phyloP scores from a whole-genome alignment of 2,113 vertebrate species.

The Ovibos moschatus region DNA sequence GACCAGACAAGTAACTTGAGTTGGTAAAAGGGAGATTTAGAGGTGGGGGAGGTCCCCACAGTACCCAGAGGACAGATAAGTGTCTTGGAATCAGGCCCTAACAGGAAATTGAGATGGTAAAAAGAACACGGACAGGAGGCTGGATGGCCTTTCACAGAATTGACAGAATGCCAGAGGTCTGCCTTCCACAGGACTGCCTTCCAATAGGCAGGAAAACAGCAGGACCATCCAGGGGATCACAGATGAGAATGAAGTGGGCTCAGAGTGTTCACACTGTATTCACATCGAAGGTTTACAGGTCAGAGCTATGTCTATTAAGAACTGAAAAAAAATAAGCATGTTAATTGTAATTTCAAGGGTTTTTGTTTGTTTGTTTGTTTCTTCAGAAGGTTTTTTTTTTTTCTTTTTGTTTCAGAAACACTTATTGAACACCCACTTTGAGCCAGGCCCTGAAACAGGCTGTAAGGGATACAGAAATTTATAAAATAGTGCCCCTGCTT shows the following conservation, averaged over 20 bases:
- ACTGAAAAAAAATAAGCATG: not conserved
- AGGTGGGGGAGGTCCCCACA: not conserved
- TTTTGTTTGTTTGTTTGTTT: not conserved
- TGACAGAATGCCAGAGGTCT: not conserved
- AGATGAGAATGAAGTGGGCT: not conserved
- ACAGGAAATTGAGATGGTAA: not conserved
- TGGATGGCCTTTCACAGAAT: not conserved
- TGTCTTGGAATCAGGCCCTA: not conserved
- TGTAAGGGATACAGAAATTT: not conserved
- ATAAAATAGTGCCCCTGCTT: not conserved
- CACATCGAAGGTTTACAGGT: not conserved
- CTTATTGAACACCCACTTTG: not conserved
- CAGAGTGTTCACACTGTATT: not conserved
- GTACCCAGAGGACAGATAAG: not conserved
- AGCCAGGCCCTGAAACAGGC: not conserved
- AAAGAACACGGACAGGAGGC: not conserved
- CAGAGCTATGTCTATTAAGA: not conserved
- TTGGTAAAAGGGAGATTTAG: not conserved
- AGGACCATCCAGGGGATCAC: not conserved
- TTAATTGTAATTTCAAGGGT: not conserved
- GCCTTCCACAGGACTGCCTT: not conserved
- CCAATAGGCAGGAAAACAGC: not conserved
- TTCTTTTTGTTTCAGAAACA: conserved; percentile 3
- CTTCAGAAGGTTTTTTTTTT: not conserved
- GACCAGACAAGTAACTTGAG: not conserved